phyloP scores from a whole-genome alignment of 1,140 invertebrate genomes.

The Fopius arisanus region DNA sequence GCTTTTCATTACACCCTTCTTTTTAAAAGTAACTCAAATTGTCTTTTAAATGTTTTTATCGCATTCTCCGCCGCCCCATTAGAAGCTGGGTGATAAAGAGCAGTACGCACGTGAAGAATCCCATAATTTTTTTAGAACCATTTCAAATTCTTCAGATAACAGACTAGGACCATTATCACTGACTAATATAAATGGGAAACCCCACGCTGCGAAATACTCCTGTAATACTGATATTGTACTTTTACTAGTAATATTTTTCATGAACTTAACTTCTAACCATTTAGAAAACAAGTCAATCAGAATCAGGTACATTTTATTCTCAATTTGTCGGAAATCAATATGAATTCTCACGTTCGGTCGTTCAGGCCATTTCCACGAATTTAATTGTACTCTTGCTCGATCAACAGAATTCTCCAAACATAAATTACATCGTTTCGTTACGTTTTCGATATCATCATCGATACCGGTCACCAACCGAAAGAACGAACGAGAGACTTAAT shows the following conservation, averaged over 20 bases:
- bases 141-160: background rate
- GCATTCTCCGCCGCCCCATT: conserved; percentile 3
- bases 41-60: background rate
- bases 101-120: background rate
- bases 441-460: background rate
- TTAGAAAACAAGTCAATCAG: conserved; percentile 31
- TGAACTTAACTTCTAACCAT: conserved; percentile 44
- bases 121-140: background rate
- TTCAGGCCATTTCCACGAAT: conserved; percentile 17
- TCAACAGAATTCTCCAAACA: background rate
- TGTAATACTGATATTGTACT: conserved; percentile 22
- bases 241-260: conserved; percentile 32
- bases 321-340: conserved; percentile 19
- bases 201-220: conserved; percentile 23
- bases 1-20: background rate
- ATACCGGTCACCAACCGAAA: conserved; percentile 16
- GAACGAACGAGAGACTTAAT: conserved; percentile 14
- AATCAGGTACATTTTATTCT: conserved; percentile 9
- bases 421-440: background rate
- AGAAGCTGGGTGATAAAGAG: background rate
- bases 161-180: conserved; percentile 27
- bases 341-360: conserved; percentile 22
- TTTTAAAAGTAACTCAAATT: conserved; percentile 15
- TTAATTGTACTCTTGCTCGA: background rate
- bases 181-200: conserved; percentile 17